Base-by-base conservation (phyloP, 23 tunicate genomes). In the Halocynthia roretzi region DNA sequence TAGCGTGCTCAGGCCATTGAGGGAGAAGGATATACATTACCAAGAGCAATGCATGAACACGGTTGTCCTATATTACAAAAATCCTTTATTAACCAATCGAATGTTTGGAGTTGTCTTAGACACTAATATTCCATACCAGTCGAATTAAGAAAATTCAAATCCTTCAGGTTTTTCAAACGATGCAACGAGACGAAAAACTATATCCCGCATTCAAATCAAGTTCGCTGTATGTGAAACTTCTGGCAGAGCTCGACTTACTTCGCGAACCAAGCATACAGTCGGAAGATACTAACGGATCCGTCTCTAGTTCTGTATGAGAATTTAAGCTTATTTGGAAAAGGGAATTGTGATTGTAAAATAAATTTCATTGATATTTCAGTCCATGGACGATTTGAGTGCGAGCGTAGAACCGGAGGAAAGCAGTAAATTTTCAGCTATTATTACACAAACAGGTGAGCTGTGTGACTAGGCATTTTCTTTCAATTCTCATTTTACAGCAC, bases 171-270 rank as follows among this genome's bases (percentile, higher is more conserved):
- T 92, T 82, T 53, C 17, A 54, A 6, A 70, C 58, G 23, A 92
- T 92, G 98, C 86, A 80, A 56, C 78, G 81, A 75, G 82, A 82
- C 40, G 98, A 92, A 63, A 69, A 64, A 23, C 79, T 92, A 21
- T 92, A 81, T 78, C 98, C 98, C 31, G 91, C 91, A 50, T 92
- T 92, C 71, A 92, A 82, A 56, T 44, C 80, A 17, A 92, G 86
- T 40, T 54, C 85, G 7, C 58, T 23, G 52, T 92, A 92, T 65
- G 50, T 92, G 40, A 86, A 72, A 68, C 67, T 92, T 69, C 85
- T 92, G 57, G 98, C 98, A 20, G 98, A 92, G 62, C 81, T 92
- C 15, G 98, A 92, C 55, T 67, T 92, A 6, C 70, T 92, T 40
- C 80, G 83, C 7, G 87, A 86, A 61, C 76, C 87, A 71, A 92